A percentile compares a stretch with the other conserved stretches of the same genome.
These are phyloP conservation scores for Mus caroli DNA, from an alignment of 2,797 vertebrate genomes.

Conservation along the genomic window DNA sequence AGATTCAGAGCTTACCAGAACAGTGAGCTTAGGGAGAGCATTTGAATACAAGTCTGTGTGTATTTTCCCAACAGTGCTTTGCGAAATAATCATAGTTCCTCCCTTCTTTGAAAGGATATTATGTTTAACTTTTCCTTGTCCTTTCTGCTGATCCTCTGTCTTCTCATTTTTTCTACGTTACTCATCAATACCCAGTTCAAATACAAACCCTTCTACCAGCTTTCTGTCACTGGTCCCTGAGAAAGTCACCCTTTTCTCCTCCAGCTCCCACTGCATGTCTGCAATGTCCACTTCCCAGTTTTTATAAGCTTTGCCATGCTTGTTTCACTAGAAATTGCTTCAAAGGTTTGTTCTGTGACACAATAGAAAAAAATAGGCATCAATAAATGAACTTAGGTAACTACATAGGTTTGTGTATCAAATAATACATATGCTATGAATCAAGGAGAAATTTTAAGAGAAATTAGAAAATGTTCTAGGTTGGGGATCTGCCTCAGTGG, in stretches of 20 bases:
- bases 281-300: neutral
- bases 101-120: conserved; percentile 29
- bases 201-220: neutral
- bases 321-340: neutral
- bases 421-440: neutral
- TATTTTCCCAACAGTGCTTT: neutral
- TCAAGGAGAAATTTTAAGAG: conserved; percentile 54
- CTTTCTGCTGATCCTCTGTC: neutral
- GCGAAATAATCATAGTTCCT: neutral
- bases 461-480: conserved; percentile 34
- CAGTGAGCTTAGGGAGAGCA: neutral
- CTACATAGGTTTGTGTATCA: conserved; percentile 33
- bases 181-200: neutral
- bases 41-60: neutral
- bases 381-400: conserved; percentile 46
- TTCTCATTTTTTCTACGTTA: neutral
- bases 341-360: conserved; percentile 35
- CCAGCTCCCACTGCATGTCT: neutral
- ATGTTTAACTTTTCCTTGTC: neutral
- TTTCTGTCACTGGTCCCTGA: neutral
- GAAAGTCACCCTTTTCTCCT: neutral
- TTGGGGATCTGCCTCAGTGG: neutral
- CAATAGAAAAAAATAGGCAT: neutral
- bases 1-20: neutral
- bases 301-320: neutral